phyloP scores from a whole-genome alignment of 1,140 invertebrate species.

The Ptiloglossa arizonensis region DNA sequence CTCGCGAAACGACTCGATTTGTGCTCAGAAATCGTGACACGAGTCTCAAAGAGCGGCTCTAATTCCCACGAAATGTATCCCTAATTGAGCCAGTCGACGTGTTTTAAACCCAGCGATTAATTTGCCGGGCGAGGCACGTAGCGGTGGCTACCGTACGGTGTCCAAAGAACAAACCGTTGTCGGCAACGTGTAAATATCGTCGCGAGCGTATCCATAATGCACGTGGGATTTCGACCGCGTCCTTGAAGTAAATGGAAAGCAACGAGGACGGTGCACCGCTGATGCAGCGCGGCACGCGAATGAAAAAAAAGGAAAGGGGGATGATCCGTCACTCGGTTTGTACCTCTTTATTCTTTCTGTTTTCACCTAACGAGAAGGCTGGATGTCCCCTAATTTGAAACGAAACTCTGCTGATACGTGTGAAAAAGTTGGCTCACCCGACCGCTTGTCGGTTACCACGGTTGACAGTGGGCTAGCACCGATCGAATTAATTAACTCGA shows the following conservation, averaged over 20 bases:
- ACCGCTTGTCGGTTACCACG: neutral
- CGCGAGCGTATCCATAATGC: slow-evolving; percentile 6
- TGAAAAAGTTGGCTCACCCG: neutral
- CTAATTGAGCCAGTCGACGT: slow-evolving; percentile 1
- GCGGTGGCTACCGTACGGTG: neutral
- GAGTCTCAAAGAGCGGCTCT: neutral
- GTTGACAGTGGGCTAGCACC: slow-evolving; percentile 24
- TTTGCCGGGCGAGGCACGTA: neutral
- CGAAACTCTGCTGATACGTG: slow-evolving; percentile 11
- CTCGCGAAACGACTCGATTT: neutral
- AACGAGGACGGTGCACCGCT: slow-evolving; percentile 1
- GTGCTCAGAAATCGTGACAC: neutral
- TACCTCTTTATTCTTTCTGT: too few relatives aligned
- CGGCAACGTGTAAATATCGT: slow-evolving; percentile 9
- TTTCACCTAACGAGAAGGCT: neutral
- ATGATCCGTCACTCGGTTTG: slow-evolving; percentile 9
- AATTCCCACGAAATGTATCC: neutral
- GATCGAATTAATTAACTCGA: slow-evolving; percentile 26
- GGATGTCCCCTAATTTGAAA: slow-evolving; percentile 8
- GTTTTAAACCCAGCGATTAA: slow-evolving; percentile 32
- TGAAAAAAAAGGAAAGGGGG: slow-evolving; percentile 1
- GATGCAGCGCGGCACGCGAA: slow-evolving; percentile 19
- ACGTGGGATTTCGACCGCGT: neutral
- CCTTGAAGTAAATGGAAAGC: slow-evolving; percentile 3
- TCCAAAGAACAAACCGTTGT: slow-evolving; percentile 28